These are phyloP conservation scores for Euphonia xanthogaster DNA, from an alignment of 2,797 vertebrate genomes.

Conservation along the genomic window DNA sequence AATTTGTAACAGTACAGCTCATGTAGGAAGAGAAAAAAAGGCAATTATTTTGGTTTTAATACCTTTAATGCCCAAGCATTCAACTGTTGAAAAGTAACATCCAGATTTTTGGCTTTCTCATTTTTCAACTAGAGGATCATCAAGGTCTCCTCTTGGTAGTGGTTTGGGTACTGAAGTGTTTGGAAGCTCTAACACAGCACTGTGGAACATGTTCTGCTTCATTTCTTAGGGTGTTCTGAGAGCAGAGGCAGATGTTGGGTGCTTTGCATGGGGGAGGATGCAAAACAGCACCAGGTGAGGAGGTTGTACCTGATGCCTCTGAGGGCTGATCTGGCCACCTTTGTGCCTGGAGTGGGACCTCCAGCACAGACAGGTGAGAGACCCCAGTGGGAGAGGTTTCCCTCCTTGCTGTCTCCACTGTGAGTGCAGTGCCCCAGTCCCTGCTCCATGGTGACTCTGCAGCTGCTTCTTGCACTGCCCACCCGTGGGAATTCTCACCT, in stretches of 20 bases:
- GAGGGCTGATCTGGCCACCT: not conserved
- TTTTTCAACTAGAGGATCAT: not conserved
- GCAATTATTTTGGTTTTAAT: not conserved
- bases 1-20: not conserved
- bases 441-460: not conserved
- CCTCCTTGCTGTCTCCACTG: not conserved
- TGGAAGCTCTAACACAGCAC: not conserved
- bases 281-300: fast-evolving
- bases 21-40: not conserved
- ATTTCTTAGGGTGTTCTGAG: not conserved
- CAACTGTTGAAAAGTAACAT: not conserved
- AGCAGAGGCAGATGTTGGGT: not conserved
- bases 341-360: not conserved
- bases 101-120: not conserved
- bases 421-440: not conserved
- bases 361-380: not conserved
- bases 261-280: not conserved
- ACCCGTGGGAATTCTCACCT: not conserved
- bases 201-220: not conserved
- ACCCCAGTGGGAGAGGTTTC: not conserved
- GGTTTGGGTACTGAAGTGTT: not conserved
- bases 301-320: not conserved
- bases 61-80: not conserved
- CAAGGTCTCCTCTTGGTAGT: not conserved
- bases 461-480: not conserved